phyloP scores from a whole-genome alignment of 2,888 invertebrate genomes.

The Scaptomyza cyrtandrae region DNA sequence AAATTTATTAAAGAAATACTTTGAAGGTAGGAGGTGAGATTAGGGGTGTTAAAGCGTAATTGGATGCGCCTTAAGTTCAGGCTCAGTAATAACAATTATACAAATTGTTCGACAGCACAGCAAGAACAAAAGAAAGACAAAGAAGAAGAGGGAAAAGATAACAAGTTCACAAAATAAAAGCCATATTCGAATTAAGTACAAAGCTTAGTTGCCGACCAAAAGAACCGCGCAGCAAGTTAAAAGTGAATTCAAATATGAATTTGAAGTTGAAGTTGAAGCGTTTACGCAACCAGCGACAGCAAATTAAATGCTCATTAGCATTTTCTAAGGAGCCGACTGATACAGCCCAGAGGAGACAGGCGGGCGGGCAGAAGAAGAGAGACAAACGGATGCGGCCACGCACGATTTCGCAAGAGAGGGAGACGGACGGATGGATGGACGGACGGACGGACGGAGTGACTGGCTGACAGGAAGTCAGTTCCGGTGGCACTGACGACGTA shows the following conservation, averaged over 20 bases:
- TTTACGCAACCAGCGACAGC: slow-evolving; percentile 44
- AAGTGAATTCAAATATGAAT: slow-evolving; percentile 65
- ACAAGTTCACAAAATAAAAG: slow-evolving; percentile 30
- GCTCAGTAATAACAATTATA: slow-evolving; percentile 26
- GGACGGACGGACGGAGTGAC: slow-evolving; percentile 8
- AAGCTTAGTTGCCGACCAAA: slow-evolving; percentile 63
- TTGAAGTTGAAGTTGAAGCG: slow-evolving; percentile 35
- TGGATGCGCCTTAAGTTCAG: slow-evolving; percentile 5
- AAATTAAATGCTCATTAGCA: slow-evolving; percentile 74
- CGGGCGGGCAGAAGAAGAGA: slow-evolving; percentile 3
- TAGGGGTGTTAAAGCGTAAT: background rate
- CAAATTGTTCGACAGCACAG: slow-evolving; percentile 11
- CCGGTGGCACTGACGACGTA: slow-evolving; percentile 32
- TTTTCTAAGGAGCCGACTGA: slow-evolving; percentile 49
- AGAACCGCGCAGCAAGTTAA: slow-evolving; percentile 50
- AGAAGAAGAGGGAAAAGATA: background rate
- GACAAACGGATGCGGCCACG: slow-evolving; percentile 40
- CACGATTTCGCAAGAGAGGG: slow-evolving; percentile 39
- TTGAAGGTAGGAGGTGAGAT: background rate
- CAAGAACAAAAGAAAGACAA: slow-evolving; percentile 6
- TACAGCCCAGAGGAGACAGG: background rate
- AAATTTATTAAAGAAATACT: background rate
- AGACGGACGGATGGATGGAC: slow-evolving; percentile 13
- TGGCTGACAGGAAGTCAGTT: slow-evolving; percentile 43
- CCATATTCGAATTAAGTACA: slow-evolving; percentile 55